phyloP scores from a whole-genome alignment of 2,888 invertebrate species.

The Prenolepis imparis region DNA sequence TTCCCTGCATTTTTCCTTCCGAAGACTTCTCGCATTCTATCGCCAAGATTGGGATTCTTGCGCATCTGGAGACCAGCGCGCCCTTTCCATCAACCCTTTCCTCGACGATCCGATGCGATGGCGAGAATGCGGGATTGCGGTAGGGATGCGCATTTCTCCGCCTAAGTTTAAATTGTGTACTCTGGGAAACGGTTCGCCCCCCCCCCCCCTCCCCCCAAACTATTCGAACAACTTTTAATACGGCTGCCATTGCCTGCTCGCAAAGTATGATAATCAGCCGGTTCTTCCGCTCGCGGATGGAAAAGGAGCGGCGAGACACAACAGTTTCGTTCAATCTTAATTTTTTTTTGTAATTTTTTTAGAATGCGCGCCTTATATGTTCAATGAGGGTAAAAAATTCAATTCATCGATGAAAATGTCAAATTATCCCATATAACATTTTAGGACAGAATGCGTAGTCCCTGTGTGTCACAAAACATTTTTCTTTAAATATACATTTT shows the following conservation, averaged over 20 bases:
- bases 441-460: not conserved
- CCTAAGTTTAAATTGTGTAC: slow-evolving; percentile 80
- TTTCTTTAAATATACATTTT: no score
- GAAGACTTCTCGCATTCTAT: slow-evolving; percentile 46
- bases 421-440: not conserved
- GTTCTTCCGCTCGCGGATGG: not conserved
- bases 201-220: slow-evolving; percentile 66
- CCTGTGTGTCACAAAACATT: no score
- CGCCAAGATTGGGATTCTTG: slow-evolving; percentile 76
- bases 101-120: slow-evolving; percentile 50
- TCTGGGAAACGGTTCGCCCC: slow-evolving; percentile 73
- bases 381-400: slow-evolving; percentile 7
- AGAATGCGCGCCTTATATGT: not conserved
- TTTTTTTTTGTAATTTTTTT: slow-evolving; percentile 10
- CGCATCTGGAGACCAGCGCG: slow-evolving; percentile 46
- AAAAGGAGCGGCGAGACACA: not conserved
- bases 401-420: not conserved
- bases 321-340: slow-evolving; percentile 7
- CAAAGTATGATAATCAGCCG: slow-evolving; percentile 51
- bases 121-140: slow-evolving; percentile 47
- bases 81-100: slow-evolving; percentile 41
- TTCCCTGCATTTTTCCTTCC: slow-evolving; percentile 32
- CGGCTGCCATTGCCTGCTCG: slow-evolving; percentile 51
- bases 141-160: slow-evolving; percentile 44
- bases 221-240: slow-evolving; percentile 79